Conservation (phyloP, 2,888 invertebrate genomes). For the Zaprionus bogoriensis region DNA sequence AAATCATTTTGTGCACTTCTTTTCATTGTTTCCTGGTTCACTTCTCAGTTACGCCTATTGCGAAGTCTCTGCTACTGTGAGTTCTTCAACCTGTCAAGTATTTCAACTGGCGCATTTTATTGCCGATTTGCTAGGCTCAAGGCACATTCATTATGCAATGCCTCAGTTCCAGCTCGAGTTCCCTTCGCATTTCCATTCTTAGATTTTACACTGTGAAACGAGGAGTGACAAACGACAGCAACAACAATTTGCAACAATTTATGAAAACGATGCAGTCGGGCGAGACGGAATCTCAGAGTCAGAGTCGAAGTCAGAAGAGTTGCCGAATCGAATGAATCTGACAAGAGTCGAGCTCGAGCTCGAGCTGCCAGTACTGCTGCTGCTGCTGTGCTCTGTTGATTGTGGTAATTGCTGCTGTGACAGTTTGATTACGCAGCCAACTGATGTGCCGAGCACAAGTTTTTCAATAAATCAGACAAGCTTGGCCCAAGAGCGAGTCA, state of each 20-base stretch:
- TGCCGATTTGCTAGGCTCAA: slow-evolving; percentile 7
- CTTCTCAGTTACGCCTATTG: slow-evolving; percentile 19
- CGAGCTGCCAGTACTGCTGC: slow-evolving; percentile 12
- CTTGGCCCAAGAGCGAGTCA: slow-evolving; percentile 47
- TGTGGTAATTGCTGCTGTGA: slow-evolving; percentile 68
- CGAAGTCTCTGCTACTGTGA: not conserved
- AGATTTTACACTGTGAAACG: slow-evolving; percentile 2
- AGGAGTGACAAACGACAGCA: slow-evolving; percentile 44
- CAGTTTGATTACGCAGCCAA: slow-evolving; percentile 67
- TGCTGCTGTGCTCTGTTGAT: slow-evolving; percentile 41
- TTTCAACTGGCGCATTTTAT: slow-evolving; percentile 24
- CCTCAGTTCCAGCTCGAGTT: not conserved
- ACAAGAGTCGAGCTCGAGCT: slow-evolving; percentile 16
- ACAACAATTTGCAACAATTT: slow-evolving; percentile 70
- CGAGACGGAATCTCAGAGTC: slow-evolving; percentile 18
- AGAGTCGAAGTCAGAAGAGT: no score
- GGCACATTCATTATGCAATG: slow-evolving; percentile 18
- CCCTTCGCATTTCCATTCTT: slow-evolving; percentile 11
- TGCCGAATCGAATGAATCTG: slow-evolving; percentile 8
- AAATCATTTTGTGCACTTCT: not conserved
- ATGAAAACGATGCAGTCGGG: slow-evolving; percentile 60
- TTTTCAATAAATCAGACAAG: slow-evolving; percentile 60
- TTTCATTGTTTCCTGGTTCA: not conserved
- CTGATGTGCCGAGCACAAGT: slow-evolving; percentile 28
- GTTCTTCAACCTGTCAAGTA: slow-evolving; percentile 17